A percentile compares a stretch with the other conserved stretches of the same genome.
These are phyloP conservation scores for Dasyurus viverrinus DNA, from an alignment of 2,113 vertebrate species.

Conservation along the genomic window DNA sequence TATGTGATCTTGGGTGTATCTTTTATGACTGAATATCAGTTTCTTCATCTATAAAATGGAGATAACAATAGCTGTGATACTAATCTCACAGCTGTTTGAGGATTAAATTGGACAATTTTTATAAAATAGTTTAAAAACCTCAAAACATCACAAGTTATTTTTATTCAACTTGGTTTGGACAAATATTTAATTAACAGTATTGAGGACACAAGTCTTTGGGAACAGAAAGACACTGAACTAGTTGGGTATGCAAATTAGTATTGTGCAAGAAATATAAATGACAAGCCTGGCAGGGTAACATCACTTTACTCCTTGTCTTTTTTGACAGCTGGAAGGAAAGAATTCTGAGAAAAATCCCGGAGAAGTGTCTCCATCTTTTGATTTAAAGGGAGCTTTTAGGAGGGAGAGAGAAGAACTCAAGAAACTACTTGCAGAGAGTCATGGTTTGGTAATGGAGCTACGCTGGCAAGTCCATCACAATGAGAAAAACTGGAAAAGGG, in stretches of 20 bases:
- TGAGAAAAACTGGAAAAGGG: constrained; percentile 93
- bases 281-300: background rate
- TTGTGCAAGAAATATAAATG: background rate
- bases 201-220: background rate
- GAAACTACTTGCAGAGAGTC: constrained; percentile 93
- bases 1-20: background rate
- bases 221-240: background rate
- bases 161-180: background rate
- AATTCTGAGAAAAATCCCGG: constrained; percentile 68
- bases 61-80: background rate
- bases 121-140: background rate
- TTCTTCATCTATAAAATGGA: background rate
- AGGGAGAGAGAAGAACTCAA: constrained; percentile 92
- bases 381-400: constrained; percentile 81
- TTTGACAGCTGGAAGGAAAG: constrained; percentile 84
- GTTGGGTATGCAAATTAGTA: background rate
- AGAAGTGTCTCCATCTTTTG: constrained; percentile 71
- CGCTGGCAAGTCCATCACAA: constrained; percentile 94
- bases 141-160: background rate
- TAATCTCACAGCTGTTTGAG: background rate
- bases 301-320: constrained; percentile 53
- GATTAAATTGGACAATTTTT: background rate
- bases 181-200: background rate
- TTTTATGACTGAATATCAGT: background rate
- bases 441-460: constrained; percentile 91